Evolutionary conservation across 2,888 invertebrate genomes (phyloP).

Genomic region (Athalia rosae): DNA sequence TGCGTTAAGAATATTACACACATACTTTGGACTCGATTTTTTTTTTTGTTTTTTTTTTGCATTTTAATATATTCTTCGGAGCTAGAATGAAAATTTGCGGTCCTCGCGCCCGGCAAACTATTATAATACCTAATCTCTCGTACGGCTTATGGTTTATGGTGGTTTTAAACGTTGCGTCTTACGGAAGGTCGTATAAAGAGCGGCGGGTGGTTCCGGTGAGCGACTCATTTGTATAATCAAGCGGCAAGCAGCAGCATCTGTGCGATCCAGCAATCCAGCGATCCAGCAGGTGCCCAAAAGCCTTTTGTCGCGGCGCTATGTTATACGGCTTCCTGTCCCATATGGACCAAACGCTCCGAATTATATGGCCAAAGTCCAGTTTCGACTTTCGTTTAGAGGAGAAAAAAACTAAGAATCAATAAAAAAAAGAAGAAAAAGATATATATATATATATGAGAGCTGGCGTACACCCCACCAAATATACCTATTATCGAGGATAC

Average conservation of each 20-base stretch:
- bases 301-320: constrained; percentile 63
- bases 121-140: neutral
- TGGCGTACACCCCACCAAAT: constrained; percentile 18
- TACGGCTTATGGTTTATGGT: constrained; percentile 8
- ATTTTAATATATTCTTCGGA: neutral
- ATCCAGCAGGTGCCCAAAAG: constrained; percentile 65
- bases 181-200: constrained; percentile 40
- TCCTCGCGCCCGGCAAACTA: too few relatives aligned
- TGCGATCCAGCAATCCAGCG: constrained; percentile 55
- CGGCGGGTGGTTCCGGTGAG: constrained; percentile 49
- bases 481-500: constrained; percentile 27
- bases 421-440: neutral
- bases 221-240: constrained; percentile 50
- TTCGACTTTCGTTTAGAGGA: constrained; percentile 32
- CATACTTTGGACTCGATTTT: neutral
- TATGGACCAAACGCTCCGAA: constrained; percentile 56
- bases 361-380: constrained; percentile 44
- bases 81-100: neutral
- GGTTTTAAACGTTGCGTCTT: constrained; percentile 29
- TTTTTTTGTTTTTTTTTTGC: neutral
- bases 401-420: neutral
- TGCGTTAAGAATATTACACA: neutral
- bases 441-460: neutral
- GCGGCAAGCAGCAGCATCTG: constrained; percentile 56
- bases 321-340: constrained; percentile 62